Evolutionary conservation across 2,797 vertebrate species (phyloP).

Genomic region (Streptopelia turtur): DNA sequence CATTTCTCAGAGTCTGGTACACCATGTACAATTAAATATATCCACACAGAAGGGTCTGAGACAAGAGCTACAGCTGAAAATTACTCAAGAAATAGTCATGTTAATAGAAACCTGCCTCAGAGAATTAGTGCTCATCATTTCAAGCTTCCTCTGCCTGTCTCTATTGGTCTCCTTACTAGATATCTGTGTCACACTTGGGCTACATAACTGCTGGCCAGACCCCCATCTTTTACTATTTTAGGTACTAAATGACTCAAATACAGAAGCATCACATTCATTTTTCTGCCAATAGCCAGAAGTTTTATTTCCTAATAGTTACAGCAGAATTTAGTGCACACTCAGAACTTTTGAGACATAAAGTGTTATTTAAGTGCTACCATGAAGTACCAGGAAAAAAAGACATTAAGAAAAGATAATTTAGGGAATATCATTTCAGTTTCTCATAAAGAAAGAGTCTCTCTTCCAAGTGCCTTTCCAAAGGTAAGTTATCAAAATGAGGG

Average conservation of each 20-base stretch:
- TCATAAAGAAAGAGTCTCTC: neutral
- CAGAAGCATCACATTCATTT: neutral
- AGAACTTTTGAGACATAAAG: neutral
- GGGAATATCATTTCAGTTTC: neutral
- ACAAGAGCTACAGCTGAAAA: conserved; percentile 3
- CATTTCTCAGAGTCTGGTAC: neutral
- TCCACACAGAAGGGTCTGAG: neutral
- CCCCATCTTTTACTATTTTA: neutral
- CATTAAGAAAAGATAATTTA: neutral
- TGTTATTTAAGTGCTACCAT: neutral
- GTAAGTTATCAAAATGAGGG: neutral
- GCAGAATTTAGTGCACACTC: neutral
- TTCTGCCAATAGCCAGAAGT: neutral
- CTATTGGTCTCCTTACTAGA: neutral
- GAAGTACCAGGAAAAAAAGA: neutral
- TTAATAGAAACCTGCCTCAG: neutral
- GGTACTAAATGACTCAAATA: neutral
- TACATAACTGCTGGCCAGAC: neutral
- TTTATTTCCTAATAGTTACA: neutral
- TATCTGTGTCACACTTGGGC: neutral
- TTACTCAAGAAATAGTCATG: neutral
- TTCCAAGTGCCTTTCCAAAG: neutral
- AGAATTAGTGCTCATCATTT: neutral
- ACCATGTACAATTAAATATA: neutral
- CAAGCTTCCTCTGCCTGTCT: neutral